A percentile compares a stretch with the other conserved stretches of the same genome.
Evolutionary conservation across 2,888 invertebrate species (phyloP).

Genomic region (Muschampia plurimacula): DNA sequence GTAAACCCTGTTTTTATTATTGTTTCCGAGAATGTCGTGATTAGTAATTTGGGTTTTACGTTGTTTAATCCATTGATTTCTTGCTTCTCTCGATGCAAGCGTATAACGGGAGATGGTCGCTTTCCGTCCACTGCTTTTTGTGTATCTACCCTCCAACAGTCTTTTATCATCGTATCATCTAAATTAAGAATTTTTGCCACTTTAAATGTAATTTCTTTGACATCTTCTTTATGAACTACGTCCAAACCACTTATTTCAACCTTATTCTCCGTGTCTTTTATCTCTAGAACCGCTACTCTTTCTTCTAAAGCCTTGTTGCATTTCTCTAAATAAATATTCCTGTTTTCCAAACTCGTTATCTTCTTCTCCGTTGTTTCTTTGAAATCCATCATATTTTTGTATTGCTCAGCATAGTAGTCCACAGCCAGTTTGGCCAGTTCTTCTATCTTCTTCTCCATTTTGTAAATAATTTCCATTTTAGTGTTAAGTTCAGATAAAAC

Average conservation of each 20-base stretch:
- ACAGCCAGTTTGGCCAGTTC: conserved; percentile 30
- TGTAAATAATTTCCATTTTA: conserved; percentile 39
- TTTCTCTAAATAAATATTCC: conserved; percentile 39
- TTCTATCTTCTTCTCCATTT: conserved; percentile 24
- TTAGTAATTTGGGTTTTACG: not conserved
- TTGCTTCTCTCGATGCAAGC: not conserved
- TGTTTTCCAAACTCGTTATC: conserved; percentile 36
- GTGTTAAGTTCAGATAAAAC: conserved; percentile 29
- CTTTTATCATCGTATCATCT: not conserved
- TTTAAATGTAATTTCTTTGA: not conserved
- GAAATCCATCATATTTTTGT: conserved; percentile 36
- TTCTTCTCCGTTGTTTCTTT: conserved; percentile 40
- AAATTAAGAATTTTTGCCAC: not conserved
- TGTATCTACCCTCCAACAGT: not conserved
- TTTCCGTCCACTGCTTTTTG: not conserved
- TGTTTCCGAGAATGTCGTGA: conserved; percentile 2
- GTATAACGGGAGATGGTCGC: not conserved
- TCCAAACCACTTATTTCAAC: conserved; percentile 38
- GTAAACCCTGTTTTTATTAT: not conserved
- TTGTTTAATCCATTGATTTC: not conserved
- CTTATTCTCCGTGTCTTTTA: conserved; percentile 37
- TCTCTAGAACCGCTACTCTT: conserved; percentile 26
- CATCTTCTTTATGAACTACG: not conserved
- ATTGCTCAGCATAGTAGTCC: conserved; percentile 39
- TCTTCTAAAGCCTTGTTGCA: conserved; percentile 40